Base-by-base conservation (phyloP, 2,113 vertebrate genomes). In the Pantherophis guttatus region DNA sequence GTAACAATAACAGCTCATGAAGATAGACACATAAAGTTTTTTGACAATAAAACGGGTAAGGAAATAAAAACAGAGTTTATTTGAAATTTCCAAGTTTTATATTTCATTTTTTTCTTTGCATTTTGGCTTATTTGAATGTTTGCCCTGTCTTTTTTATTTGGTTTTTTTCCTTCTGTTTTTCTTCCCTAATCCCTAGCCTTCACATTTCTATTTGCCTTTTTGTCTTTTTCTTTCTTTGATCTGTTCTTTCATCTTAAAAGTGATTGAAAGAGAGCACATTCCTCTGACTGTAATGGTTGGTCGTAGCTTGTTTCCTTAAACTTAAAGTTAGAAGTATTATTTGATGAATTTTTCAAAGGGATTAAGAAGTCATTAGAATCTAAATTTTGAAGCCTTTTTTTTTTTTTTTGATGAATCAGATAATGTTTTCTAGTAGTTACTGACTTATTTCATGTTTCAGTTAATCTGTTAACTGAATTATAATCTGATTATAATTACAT, bases 11-110 rank as follows among this genome's bases (percentile, higher is more conserved):
- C 98, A 90, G 99, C 99, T 90, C 99, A 99, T 95, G 99, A 99
- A 97, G 99, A 99, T 97, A 96, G 98, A 95, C 98, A 99, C 96
- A 99, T 99, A 98, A 99, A 99, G 94, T 99, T 99, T 98, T 99
- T 98, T 97, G 99, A 99, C 94, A 99, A 99, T 98, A 99, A 99
- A 98, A 99, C 99, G 97, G 99, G 99, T 99, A 95, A 97, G 98
- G 62, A 95, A 92, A 58, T 94, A 93, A 62, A 89, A 53, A 62
- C 13, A 23, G 7, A 26, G 33, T 19, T 70, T 11, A 54, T 10
- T 26, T 70, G 5, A 62, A 33, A 87, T 24, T 92, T 65, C 1
- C 10, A n/a, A 10, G 13, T 24, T 85, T 89, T 88, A 10, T 50
- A 9, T 50, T 55, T 26, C 24, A 33, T 12, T 7, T 9, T 8